Percentiles rank a stretch among this genome's conserved stretches.
These are phyloP conservation scores for Dugesia japonica DNA, from an alignment of 2,888 invertebrate genomes.

Conservation along the genomic window DNA sequence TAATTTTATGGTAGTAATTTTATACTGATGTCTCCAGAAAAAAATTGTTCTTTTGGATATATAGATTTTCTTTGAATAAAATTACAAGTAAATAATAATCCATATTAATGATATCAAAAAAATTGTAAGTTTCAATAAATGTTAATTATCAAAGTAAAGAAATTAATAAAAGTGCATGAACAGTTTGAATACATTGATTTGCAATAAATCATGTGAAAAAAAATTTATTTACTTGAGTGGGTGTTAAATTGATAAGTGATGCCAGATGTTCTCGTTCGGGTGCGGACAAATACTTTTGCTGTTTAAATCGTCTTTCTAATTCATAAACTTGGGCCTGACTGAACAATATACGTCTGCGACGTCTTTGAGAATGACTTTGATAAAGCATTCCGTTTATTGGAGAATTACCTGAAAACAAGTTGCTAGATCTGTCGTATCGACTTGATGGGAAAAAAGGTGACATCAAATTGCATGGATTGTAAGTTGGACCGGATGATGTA, in stretches of 20 bases:
- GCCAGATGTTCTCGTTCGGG: constrained; percentile 90
- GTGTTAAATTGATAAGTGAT: constrained; percentile 80
- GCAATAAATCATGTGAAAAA: no score
- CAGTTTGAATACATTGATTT: no score
- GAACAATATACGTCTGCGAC: constrained; percentile 83
- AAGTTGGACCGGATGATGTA: background rate
- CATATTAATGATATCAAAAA: no score
- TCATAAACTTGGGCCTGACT: constrained; percentile 96
- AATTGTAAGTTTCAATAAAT: no score
- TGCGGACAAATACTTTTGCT: constrained; percentile 88
- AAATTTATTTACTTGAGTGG: constrained; percentile 77
- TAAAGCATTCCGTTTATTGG: constrained; percentile 14
- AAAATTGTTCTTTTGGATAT: no score
- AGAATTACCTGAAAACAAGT: background rate
- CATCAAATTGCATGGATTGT: constrained; percentile 9
- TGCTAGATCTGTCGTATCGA: background rate
- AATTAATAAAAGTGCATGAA: no score
- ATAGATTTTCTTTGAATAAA: no score
- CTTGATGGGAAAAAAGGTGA: constrained; percentile 20
- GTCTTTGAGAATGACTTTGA: constrained; percentile 53
- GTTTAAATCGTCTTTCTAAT: constrained; percentile 83
- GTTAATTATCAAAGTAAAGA: no score
- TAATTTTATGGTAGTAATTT: no score
- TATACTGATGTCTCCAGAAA: no score
- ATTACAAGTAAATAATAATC: no score